phyloP scores from a whole-genome alignment of 2,888 invertebrate genomes.

The Lasioglossum figueresi region DNA sequence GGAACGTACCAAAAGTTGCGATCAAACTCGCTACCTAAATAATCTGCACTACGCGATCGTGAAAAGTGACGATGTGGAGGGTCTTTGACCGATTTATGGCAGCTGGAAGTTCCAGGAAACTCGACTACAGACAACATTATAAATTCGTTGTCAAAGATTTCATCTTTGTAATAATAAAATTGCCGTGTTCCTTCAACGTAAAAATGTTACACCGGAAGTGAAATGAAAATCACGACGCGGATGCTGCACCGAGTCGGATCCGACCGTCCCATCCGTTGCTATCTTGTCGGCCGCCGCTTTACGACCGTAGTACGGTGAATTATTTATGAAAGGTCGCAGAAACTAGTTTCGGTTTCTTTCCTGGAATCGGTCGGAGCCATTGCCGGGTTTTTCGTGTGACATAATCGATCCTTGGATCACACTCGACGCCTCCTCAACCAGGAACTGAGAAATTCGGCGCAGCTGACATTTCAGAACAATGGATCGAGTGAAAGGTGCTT shows the following conservation, averaged over 20 bases:
- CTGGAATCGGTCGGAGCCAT: not conserved
- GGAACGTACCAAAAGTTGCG: too few relatives aligned
- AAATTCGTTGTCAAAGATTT: too few relatives aligned
- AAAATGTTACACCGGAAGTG: slow-evolving; percentile 42
- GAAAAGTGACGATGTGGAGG: not conserved
- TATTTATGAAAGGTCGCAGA: slow-evolving; percentile 37
- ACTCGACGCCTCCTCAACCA: not conserved
- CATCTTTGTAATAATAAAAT: too few relatives aligned
- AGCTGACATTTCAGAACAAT: slow-evolving; percentile 59
- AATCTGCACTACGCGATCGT: too few relatives aligned
- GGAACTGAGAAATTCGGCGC: slow-evolving; percentile 22
- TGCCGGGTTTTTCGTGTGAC: slow-evolving; percentile 4
- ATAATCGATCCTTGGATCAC: slow-evolving; percentile 13
- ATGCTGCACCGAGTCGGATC: slow-evolving; percentile 22
- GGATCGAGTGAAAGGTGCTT: slow-evolving; percentile 55
- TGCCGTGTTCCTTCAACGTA: not conserved
- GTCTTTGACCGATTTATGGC: not conserved
- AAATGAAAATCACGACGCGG: slow-evolving; percentile 51
- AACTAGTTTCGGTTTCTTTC: slow-evolving; percentile 15
- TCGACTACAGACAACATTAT: too few relatives aligned
- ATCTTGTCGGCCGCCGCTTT: not conserved
- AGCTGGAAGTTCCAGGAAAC: too few relatives aligned
- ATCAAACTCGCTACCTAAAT: too few relatives aligned
- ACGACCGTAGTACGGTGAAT: slow-evolving; percentile 23
- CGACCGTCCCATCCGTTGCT: slow-evolving; percentile 14